Base-by-base conservation (phyloP, 2,797 vertebrate genomes). In the Cynodonichthys magdalenae region DNA sequence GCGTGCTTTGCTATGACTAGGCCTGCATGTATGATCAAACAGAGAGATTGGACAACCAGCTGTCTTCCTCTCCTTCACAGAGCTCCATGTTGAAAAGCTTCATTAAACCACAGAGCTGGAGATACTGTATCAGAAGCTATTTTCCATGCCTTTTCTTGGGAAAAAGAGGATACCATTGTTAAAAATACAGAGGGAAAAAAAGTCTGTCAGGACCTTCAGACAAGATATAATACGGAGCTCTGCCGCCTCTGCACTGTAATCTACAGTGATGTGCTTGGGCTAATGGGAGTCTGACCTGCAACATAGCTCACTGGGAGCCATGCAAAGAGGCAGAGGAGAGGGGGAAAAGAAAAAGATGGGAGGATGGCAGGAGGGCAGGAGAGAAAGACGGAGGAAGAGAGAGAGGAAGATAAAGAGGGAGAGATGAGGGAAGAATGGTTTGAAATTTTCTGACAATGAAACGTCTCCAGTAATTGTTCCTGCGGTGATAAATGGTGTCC, bases 391-490 rank as follows among this genome's bases (percentile, higher is more conserved):
- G 63, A 10, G 59, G 46, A 47, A 58, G 61, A 50, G 28, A 54
- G 54, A 10, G 62, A 65, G 73, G 19, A 61, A 81, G 86, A 86
- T 82, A 82, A 85, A 85, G 79, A 80, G 68, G 64, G 71, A 71
- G 74, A 78, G 85, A 85, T 47, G 67, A 47, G 78, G 51, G 29
- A 45, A 76, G 85, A 86, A 89, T 87, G 86, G 80, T 80, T 83
- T 82, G 84, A 87, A 87, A 87, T 86, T 86, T 88, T 90, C 86
- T 88, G 89, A 90, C 92, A 92, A 90, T 87, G 90, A 90, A 90
- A 90, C 34, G 85, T 90, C 89, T 89, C 83, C 81, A 75, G 90
- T 93, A 93, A 92, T 92, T 92, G 90, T 90, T 89, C 85, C 84
- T 75, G 86, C 60, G 3, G 88, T 92, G 92, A 92, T 92, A 91